Conservation (phyloP, 2,113 vertebrate genomes). For the Indicator maculatus region DNA sequence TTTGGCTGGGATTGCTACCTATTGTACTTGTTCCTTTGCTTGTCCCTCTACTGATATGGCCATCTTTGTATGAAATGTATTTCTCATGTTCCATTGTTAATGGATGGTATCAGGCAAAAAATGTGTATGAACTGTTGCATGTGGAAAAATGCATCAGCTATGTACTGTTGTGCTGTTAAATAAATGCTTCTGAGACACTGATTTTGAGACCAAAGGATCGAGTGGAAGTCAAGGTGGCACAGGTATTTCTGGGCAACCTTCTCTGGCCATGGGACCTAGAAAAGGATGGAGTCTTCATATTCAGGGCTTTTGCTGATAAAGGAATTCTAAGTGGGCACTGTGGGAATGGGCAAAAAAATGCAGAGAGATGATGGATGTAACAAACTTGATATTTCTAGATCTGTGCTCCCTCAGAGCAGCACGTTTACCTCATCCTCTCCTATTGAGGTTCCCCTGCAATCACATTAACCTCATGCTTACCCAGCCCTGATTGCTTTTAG, state of each 20-base stretch:
- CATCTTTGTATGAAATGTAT: not conserved
- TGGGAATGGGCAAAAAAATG: not conserved
- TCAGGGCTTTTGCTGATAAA: not conserved
- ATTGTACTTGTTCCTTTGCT: not conserved
- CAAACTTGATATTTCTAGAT: not conserved
- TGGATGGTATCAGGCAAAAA: not conserved
- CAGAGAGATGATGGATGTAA: not conserved
- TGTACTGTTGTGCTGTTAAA: not conserved
- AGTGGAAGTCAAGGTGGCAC: not conserved
- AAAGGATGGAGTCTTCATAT: not conserved
- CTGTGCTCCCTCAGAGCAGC: not conserved
- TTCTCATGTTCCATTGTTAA: accelerated
- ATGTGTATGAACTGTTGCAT: not conserved
- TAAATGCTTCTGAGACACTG: not conserved
- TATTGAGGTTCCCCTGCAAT: not conserved
- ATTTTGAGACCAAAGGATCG: not conserved
- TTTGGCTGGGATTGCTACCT: not conserved
- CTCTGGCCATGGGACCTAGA: not conserved
- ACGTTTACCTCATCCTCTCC: not conserved
- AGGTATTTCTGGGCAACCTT: not conserved
- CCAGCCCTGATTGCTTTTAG: not conserved
- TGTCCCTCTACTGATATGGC: not conserved
- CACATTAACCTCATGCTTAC: not conserved
- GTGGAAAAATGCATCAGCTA: not conserved
- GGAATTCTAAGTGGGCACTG: not conserved